Conservation (phyloP, 2,888 invertebrate genomes). For the Amphiduros pacificus region DNA sequence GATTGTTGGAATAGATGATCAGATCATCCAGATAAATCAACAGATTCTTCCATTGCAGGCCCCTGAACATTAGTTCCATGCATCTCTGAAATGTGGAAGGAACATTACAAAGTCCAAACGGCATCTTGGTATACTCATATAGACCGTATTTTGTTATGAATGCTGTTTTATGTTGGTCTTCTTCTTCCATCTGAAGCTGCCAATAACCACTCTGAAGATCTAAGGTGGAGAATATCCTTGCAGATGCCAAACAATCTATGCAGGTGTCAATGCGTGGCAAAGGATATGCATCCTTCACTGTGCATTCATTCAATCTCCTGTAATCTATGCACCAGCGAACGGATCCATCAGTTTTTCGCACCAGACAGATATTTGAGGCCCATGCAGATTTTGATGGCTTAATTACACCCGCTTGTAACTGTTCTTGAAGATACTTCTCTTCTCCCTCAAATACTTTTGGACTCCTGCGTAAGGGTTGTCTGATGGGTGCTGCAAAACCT, state of each 20-base stretch:
- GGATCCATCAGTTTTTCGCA: slow-evolving; percentile 25
- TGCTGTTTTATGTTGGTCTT: slow-evolving; percentile 31
- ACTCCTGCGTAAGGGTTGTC: no score
- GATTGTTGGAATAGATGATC: slow-evolving; percentile 26
- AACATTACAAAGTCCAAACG: slow-evolving; percentile 32
- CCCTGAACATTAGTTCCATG: slow-evolving; percentile 29
- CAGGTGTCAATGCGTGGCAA: slow-evolving; percentile 24
- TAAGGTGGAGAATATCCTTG: slow-evolving; percentile 27
- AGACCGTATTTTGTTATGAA: slow-evolving; percentile 27
- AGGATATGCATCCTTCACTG: slow-evolving; percentile 26
- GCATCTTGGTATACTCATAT: slow-evolving; percentile 29
- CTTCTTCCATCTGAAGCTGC: slow-evolving; percentile 31
- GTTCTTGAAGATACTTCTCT: no score
- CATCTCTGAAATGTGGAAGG: slow-evolving; percentile 32
- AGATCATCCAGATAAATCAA: slow-evolving; percentile 33
- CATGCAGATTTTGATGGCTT: neutral
- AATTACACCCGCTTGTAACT: no score
- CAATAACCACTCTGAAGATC: slow-evolving; percentile 34
- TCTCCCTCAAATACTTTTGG: no score
- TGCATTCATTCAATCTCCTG: slow-evolving; percentile 22
- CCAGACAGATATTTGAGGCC: slow-evolving; percentile 14
- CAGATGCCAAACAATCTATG: slow-evolving; percentile 29
- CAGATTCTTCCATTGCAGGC: slow-evolving; percentile 24
- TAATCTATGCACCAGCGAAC: slow-evolving; percentile 29
- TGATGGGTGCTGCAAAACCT: no score